Evolutionary conservation across 2,797 vertebrate species (phyloP).

Genomic region (Rhynchonycteris naso): DNA sequence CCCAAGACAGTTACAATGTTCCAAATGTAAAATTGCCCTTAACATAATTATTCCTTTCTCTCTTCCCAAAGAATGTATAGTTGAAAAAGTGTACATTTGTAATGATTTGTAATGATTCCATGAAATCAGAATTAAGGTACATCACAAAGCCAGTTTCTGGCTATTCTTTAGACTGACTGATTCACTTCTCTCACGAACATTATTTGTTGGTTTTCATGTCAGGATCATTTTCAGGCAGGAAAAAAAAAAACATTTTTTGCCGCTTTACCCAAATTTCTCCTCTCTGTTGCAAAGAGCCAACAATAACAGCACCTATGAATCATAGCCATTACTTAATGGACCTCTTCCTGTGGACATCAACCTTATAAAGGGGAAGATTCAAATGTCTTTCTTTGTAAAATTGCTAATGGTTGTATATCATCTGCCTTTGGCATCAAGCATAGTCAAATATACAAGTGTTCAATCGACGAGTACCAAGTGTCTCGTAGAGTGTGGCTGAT

Average conservation of each 20-base stretch:
- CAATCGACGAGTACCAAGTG: neutral
- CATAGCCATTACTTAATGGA: neutral
- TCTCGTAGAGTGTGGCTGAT: neutral
- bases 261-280: neutral
- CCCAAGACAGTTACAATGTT: neutral
- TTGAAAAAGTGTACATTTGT: too few relatives aligned
- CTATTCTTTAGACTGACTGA: neutral
- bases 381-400: constrained; percentile 10
- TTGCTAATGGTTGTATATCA: neutral
- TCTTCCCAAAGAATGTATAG: neutral
- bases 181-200: neutral
- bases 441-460: neutral
- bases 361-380: neutral
- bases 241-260: constrained; percentile 17
- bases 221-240: neutral
- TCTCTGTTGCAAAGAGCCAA: constrained; percentile 21
- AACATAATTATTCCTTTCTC: neutral
- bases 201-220: neutral
- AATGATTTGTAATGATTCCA: neutral
- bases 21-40: neutral
- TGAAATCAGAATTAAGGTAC: neutral
- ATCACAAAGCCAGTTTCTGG: neutral
- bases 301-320: neutral
- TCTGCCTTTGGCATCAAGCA: neutral
- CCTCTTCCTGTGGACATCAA: neutral